phyloP scores from a whole-genome alignment of 2,113 vertebrate species.

The Egretta garzetta region DNA sequence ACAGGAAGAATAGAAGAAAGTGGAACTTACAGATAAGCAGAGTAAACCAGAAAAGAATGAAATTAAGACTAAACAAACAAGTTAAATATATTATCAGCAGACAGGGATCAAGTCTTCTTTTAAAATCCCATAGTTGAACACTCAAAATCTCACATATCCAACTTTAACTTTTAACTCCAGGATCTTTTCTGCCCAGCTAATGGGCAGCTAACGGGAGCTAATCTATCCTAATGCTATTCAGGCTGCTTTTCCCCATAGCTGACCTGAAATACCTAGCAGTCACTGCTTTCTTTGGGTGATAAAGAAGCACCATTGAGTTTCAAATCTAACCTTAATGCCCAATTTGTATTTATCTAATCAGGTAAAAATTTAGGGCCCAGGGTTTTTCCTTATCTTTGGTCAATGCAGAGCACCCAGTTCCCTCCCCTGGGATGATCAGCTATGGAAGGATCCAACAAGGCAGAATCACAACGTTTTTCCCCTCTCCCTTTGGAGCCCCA shows the following conservation, averaged over 20 bases:
- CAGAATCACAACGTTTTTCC: neutral
- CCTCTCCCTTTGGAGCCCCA: neutral
- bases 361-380: neutral
- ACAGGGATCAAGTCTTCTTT: neutral
- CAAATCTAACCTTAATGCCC: neutral
- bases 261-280: neutral
- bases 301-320: rapidly evolving
- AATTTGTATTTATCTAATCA: neutral
- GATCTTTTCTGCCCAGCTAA: neutral
- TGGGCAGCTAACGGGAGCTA: neutral
- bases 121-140: neutral
- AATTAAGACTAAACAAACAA: neutral
- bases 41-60: neutral
- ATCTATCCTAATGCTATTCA: neutral
- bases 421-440: neutral
- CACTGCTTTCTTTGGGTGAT: neutral
- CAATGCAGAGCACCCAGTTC: neutral
- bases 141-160: neutral
- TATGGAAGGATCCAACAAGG: neutral
- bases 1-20: neutral
- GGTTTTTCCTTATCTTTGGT: neutral
- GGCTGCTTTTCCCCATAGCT: neutral
- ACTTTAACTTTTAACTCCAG: neutral
- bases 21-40: neutral
- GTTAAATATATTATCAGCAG: neutral